Base-by-base conservation (phyloP, 2,888 invertebrate species). In the Clusia tigrina region DNA sequence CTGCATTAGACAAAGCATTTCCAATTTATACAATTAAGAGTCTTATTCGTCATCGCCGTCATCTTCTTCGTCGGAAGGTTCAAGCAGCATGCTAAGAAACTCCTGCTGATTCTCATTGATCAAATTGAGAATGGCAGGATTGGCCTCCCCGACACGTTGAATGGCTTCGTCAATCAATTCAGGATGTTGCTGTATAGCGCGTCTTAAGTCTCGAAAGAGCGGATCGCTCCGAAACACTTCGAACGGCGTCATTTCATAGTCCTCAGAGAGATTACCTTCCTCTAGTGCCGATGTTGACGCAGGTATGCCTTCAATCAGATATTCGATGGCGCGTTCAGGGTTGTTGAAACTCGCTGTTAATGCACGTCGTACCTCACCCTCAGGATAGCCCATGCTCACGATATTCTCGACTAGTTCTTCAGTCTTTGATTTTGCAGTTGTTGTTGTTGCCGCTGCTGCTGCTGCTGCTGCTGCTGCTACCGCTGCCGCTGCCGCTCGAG, bases 251-350 rank as follows among this genome's bases (percentile, higher is more conserved):
- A 64, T 15, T 37, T 70, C 65, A 78, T 62, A 67, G 54, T 71
- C 69, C 1, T 60, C 63, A 18, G 17, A 20, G 22, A 22, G 20
- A 51, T 71, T 69, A 2, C 55, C 64, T 2, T 63, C 65, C 18
- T 64, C 65, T 0, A 67, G 66, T 22, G 65, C 63, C 1, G 70
- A 59, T 6, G 70, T 62, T 5, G 69, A 66, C 1, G 67, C 60
- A 1, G 93, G 93, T 73, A 94, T 93, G 65, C 94, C 95, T 67
- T 90, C 94, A 75, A 96, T 88, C 72, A 99, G 88, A 85, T 97
- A 98, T 85, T 98, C 97, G 26, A 98, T 96, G 66, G 98, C 98
- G 83, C 96, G 87, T 84, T 98, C 96, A 9, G 97, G 93, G 85
- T 98, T 98, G 83, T 96, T 97, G 83, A 92, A 96, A 78, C 96